phyloP scores from a whole-genome alignment of 2,113 vertebrate genomes.

The Ptilonorhynchus violaceus region DNA sequence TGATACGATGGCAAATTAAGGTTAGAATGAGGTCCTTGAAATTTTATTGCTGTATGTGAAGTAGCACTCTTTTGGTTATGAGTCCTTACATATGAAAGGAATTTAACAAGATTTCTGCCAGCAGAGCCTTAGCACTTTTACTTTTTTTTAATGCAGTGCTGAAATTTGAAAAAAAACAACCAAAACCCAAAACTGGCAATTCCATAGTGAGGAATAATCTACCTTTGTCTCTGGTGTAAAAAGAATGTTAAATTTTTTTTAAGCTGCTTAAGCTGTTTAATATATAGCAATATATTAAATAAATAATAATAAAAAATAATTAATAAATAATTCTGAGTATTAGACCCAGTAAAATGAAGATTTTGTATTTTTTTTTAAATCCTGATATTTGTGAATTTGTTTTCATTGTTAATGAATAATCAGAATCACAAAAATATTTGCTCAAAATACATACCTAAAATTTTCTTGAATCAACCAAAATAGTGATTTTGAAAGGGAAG shows the following conservation, averaged over 20 bases:
- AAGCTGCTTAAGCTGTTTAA: background rate
- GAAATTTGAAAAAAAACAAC: background rate
- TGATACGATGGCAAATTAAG: background rate
- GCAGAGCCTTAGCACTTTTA: background rate
- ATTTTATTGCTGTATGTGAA: background rate
- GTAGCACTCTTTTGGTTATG: background rate
- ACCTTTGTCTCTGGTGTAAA: constrained; percentile 4
- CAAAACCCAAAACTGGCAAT: background rate
- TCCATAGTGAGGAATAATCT: constrained; percentile 26
- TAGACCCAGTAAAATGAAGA: background rate
- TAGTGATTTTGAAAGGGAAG: background rate
- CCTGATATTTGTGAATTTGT: background rate
- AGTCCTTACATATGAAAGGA: background rate
- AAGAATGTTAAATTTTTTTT: background rate
- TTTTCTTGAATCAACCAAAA: background rate
- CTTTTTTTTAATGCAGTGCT: background rate
- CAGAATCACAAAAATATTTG: background rate
- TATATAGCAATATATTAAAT: background rate
- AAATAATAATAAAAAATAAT: too few relatives aligned
- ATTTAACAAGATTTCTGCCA: background rate
- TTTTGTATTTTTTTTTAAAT: background rate
- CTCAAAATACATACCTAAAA: background rate
- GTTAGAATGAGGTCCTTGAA: background rate
- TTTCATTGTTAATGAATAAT: background rate
- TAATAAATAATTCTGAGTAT: background rate